Evolutionary conservation across 1,140 invertebrate genomes (phyloP).

Genomic region (Lamellibrachia luymesi): DNA sequence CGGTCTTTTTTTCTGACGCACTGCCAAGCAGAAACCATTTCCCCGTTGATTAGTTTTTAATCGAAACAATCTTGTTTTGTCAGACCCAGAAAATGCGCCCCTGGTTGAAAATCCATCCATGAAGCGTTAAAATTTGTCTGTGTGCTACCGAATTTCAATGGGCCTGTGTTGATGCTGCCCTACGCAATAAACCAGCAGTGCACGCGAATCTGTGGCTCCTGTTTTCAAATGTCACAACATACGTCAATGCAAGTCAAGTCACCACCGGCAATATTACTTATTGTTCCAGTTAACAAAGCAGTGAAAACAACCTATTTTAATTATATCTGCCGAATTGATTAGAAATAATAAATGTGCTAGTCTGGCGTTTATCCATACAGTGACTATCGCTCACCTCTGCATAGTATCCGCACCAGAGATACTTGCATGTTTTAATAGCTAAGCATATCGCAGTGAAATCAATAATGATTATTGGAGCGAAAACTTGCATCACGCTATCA

Average conservation of each 20-base stretch:
- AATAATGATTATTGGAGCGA: neutral
- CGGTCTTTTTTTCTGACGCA: no score
- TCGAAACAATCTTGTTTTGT: neutral
- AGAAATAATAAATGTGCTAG: neutral
- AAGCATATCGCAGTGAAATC: neutral
- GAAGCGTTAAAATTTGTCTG: neutral
- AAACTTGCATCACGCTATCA: neutral
- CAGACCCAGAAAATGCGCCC: neutral
- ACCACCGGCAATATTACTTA: neutral
- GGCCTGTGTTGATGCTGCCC: neutral
- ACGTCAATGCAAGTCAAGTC: neutral
- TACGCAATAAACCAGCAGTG: neutral
- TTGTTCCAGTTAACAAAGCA: neutral
- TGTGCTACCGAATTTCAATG: neutral
- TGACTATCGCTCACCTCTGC: no score
- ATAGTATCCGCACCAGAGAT: neutral
- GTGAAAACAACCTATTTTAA: neutral
- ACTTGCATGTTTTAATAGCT: neutral
- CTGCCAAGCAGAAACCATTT: no score
- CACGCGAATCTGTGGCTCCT: neutral
- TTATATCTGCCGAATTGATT: neutral
- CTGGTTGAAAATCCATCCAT: neutral
- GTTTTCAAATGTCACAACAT: neutral
- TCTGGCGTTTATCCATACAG: neutral
- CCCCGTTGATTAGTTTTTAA: no score